Conservation (phyloP, 2,113 vertebrate species). For the Hassar affinis region DNA sequence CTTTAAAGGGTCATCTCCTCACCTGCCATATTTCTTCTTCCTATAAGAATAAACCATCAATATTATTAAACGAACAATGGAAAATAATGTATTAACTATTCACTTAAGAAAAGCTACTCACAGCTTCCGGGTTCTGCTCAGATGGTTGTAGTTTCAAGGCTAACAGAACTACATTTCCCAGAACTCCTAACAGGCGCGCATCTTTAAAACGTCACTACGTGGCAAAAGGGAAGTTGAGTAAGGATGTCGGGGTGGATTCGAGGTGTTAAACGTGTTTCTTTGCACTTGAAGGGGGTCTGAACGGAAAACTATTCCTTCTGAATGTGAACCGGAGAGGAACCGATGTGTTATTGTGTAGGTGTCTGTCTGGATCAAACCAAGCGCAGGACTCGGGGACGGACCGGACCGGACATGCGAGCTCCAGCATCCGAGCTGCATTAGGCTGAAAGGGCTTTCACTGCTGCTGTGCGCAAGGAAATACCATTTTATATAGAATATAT, state of each 20-base stretch:
- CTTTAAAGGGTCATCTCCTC: not conserved
- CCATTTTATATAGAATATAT: not conserved
- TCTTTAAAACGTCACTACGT: not conserved
- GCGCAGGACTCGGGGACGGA: too few species aligned
- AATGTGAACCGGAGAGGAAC: not conserved
- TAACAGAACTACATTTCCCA: slow-evolving; percentile 25
- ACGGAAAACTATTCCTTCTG: not conserved
- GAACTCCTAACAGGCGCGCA: not conserved
- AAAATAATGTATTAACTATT: too few species aligned
- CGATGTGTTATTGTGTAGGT: too few species aligned
- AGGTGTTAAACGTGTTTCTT: not conserved
- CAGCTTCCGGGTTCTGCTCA: too few species aligned
- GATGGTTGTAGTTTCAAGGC: not conserved
- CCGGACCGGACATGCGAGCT: too few species aligned
- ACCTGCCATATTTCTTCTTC: not conserved
- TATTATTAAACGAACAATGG: not conserved
- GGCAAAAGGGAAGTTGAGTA: not conserved
- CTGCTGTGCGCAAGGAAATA: not conserved
- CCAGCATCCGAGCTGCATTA: too few species aligned
- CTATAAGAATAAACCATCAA: not conserved
- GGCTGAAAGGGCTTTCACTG: not conserved
- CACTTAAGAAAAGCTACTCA: too few species aligned
- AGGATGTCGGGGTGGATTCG: not conserved
- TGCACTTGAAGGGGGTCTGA: not conserved
- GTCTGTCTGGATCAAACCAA: not conserved